These are phyloP conservation scores for Thymelicus acteon DNA, from an alignment of 2,888 invertebrate genomes.

Conservation along the genomic window DNA sequence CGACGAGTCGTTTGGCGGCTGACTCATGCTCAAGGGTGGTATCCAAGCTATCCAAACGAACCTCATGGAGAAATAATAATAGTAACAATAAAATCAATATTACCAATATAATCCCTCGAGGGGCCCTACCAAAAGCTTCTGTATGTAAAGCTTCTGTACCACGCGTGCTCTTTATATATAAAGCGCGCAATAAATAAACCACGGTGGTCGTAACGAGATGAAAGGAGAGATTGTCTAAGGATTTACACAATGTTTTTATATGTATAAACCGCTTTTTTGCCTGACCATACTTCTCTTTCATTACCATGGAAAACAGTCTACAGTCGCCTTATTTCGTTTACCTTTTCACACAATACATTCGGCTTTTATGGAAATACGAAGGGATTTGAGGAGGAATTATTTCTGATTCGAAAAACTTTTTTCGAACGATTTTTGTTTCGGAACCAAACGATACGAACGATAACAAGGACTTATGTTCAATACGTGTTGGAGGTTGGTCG, in stretches of 20 bases:
- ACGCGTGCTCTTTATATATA: constrained; percentile 22
- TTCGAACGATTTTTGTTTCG: no score
- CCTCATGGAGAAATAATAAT: no score
- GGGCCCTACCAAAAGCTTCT: no score
- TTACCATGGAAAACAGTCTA: constrained; percentile 27
- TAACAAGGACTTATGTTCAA: no score
- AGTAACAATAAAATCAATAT: no score
- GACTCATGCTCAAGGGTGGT: no score
- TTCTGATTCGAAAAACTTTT: not conserved
- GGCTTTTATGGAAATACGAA: constrained; percentile 16
- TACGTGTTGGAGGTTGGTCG: no score
- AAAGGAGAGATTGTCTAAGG: constrained; percentile 56
- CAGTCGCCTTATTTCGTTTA: constrained; percentile 19
- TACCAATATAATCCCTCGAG: no score
- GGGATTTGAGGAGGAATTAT: not conserved
- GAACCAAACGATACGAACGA: no score
- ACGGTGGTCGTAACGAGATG: constrained; percentile 50
- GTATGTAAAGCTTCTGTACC: no score
- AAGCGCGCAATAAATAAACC: constrained; percentile 50
- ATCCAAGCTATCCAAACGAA: no score
- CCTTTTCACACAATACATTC: constrained; percentile 15
- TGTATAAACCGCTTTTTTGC: constrained; percentile 59
- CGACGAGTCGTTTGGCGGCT: no score
- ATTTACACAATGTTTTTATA: constrained; percentile 55
- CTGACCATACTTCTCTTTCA: constrained; percentile 47